Evolutionary conservation across 2,113 vertebrate genomes (phyloP).

Genomic region (Spheniscus mendiculus): DNA sequence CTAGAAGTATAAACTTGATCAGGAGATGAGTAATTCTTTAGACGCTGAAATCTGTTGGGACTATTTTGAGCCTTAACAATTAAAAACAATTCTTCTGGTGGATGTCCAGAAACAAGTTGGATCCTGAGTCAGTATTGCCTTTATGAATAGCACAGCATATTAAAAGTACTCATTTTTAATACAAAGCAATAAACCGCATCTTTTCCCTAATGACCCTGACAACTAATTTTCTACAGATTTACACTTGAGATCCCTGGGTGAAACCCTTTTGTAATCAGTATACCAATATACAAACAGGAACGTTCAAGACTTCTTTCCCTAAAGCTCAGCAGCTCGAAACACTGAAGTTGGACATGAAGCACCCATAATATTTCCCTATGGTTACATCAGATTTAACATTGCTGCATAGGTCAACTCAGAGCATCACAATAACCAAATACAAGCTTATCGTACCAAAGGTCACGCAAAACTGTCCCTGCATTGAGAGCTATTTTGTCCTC

Average conservation of each 20-base stretch:
- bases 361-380: not conserved
- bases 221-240: conserved; percentile 57
- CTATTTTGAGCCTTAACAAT: conserved; percentile 34
- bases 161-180: conserved; percentile 40
- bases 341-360: not conserved
- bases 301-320: not conserved
- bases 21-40: conserved; percentile 52
- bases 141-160: conserved; percentile 33
- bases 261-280: conserved; percentile 18
- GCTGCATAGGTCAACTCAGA: not conserved
- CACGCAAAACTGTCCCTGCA: conserved; percentile 53
- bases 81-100: conserved; percentile 54
- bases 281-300: not conserved
- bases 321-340: not conserved
- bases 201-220: conserved; percentile 43
- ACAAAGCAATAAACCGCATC: conserved; percentile 31
- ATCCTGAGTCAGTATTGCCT: conserved; percentile 13
- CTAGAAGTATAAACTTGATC: conserved; percentile 10
- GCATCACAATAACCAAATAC: not conserved
- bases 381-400: not conserved
- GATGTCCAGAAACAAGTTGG: conserved; percentile 23
- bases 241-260: not conserved
- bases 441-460: conserved; percentile 12
- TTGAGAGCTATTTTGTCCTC: conserved; percentile 63
- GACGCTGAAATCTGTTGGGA: conserved; percentile 33